These are phyloP conservation scores for Corythoichthys haematopterus DNA, from an alignment of 2,113 vertebrate species.

Conservation along the genomic window DNA sequence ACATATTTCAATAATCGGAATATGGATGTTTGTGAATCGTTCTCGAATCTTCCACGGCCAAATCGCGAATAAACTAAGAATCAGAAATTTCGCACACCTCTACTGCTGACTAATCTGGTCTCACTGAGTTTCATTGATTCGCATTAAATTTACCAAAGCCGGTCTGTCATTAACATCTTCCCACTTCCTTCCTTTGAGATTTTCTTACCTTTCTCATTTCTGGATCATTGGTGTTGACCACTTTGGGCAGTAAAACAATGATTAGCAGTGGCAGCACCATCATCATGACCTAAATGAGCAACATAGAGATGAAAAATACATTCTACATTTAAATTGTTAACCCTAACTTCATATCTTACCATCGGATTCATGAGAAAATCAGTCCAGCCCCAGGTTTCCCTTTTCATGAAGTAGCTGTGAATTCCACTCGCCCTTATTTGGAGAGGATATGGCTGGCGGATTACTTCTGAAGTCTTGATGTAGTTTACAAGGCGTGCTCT, in stretches of 20 bases:
- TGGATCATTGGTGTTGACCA: conserved; percentile 97
- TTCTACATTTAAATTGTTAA: background rate
- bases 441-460: conserved; percentile 89
- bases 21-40: too few species aligned
- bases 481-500: conserved; percentile 95
- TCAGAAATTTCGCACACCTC: too few species aligned
- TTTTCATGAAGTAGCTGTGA: conserved; percentile 92
- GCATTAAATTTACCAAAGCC: background rate
- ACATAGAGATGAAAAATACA: background rate
- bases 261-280: conserved; percentile 97
- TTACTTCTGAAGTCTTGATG: conserved; percentile 95
- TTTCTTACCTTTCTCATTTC: conserved; percentile 94
- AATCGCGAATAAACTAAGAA: too few species aligned
- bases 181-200: background rate
- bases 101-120: background rate
- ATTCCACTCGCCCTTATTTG: conserved; percentile 87
- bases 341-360: conserved; percentile 68
- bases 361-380: conserved; percentile 99
- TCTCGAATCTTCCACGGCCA: too few species aligned
- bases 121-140: background rate
- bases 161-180: background rate
- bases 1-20: too few species aligned
- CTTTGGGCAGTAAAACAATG: conserved; percentile 95
- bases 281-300: conserved; percentile 88
- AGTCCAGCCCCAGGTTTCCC: conserved; percentile 98